These are phyloP conservation scores for Myzus persicae DNA, from an alignment of 1,140 invertebrate genomes.

Conservation along the genomic window DNA sequence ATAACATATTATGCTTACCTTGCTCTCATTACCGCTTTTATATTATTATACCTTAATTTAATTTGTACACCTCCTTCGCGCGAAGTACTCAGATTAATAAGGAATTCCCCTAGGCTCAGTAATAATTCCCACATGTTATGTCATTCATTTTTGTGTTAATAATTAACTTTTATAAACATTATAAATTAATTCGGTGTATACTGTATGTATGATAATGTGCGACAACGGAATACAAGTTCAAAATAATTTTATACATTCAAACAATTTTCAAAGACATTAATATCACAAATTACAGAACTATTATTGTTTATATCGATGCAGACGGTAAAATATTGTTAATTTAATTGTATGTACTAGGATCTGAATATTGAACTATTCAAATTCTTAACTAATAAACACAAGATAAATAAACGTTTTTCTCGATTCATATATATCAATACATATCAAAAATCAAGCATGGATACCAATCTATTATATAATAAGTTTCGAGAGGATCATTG, in stretches of 20 bases:
- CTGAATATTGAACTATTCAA: not conserved
- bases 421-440: too few species aligned
- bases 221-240: not conserved
- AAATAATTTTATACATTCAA: not conserved
- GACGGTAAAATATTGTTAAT: not conserved
- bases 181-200: not conserved
- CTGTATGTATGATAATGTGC: not conserved
- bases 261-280: not conserved
- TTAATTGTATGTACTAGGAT: not conserved
- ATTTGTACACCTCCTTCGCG: not conserved
- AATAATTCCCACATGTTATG: not conserved
- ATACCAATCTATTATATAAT: too few species aligned
- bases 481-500: too few species aligned
- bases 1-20: not conserved
- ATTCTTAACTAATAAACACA: not conserved
- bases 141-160: not conserved
- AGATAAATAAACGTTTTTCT: not conserved
- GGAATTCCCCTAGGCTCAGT: not conserved
- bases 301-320: not conserved
- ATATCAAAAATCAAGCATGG: too few species aligned
- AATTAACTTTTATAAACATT: not conserved
- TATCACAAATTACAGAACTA: not conserved
- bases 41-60: not conserved
- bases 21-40: too few species aligned
- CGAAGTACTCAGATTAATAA: not conserved